Base-by-base conservation (phyloP, 2,113 vertebrate genomes). In the Sylvilagus bachmani region DNA sequence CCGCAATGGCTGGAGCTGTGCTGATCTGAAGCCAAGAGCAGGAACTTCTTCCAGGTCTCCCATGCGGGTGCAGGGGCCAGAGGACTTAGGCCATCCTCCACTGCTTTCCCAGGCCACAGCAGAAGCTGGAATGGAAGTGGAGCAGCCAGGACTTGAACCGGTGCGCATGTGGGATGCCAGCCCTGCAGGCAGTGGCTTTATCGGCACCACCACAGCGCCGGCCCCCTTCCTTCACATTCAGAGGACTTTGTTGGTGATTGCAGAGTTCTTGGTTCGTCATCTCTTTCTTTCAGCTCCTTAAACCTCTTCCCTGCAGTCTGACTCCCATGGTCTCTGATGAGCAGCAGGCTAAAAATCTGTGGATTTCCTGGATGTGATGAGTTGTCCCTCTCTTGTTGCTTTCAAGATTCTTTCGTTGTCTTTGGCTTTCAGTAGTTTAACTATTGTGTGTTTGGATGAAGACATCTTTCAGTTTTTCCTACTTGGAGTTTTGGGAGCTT, bases 391-490 rank as follows among this genome's bases (percentile, higher is more conserved):
- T 73, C 12, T 87, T 64, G 38, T 19, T 31, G 17, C 17, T 84
- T 78, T 92, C 77, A 25, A 77, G 27, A 77, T 58, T 92, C 29
- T 86, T 31, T 70, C 33, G 58, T 64, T 62, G 24, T 64, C 33
- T 66, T 88, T 67, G 69, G 44, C 77, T 88, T 73, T 74, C 44
- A 33, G 36, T n/a, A 6, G n/a, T 93, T 71, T 87, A 74, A 86
- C 36, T 58, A 22, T 44, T 49, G 5, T 70, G 17, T 33, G 27
- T 49, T 25, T 88, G 12, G 16, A n/a, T 64, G 24, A 74, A 22
- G 33, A 70, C 49, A 62, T 29, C 66, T 33, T 83, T 91, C 25
- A 83, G 22, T 51, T 19, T 91, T 51, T 83, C 24, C n/a, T 75
- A 31, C 58, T 55, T 67, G 12, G n/a, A 66, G 21, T 75, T 85